Percentiles rank a stretch among this genome's conserved stretches.
phyloP scores from a whole-genome alignment of 2,888 invertebrate species.

The Drosophila peninsularis region DNA sequence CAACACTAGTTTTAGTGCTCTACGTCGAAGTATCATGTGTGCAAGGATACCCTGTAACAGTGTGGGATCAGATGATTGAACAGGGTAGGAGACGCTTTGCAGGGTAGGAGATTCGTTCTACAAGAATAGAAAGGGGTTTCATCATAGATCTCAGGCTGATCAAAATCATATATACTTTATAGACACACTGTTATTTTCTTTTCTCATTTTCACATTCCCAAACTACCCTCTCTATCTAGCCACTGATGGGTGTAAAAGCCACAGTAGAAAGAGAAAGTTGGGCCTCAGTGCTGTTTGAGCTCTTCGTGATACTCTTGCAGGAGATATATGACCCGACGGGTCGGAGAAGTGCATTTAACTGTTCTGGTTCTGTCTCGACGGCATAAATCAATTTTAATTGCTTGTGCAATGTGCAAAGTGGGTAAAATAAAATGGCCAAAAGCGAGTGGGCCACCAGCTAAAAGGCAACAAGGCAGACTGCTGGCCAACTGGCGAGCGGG shows the following conservation, averaged over 20 bases:
- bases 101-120: no score
- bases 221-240: not conserved
- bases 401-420: slow-evolving; percentile 71
- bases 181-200: not conserved
- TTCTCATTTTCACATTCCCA: not conserved
- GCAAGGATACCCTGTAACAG: not conserved
- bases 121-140: not conserved
- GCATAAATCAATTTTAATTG: slow-evolving; percentile 79
- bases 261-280: slow-evolving; percentile 45
- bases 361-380: slow-evolving; percentile 71
- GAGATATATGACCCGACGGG: slow-evolving; percentile 54
- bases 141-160: not conserved
- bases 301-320: slow-evolving; percentile 25
- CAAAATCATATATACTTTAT: not conserved
- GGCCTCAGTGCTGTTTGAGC: slow-evolving; percentile 9
- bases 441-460: slow-evolving; percentile 8
- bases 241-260: not conserved
- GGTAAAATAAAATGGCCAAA: slow-evolving; percentile 55
- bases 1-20: not conserved
- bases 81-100: no score
- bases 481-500: not conserved
- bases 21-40: not conserved
- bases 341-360: slow-evolving; percentile 71
- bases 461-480: slow-evolving; percentile 16
- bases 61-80: no score